Evolutionary conservation across 2,797 vertebrate genomes (phyloP).

Genomic region (Danio kyathit): DNA sequence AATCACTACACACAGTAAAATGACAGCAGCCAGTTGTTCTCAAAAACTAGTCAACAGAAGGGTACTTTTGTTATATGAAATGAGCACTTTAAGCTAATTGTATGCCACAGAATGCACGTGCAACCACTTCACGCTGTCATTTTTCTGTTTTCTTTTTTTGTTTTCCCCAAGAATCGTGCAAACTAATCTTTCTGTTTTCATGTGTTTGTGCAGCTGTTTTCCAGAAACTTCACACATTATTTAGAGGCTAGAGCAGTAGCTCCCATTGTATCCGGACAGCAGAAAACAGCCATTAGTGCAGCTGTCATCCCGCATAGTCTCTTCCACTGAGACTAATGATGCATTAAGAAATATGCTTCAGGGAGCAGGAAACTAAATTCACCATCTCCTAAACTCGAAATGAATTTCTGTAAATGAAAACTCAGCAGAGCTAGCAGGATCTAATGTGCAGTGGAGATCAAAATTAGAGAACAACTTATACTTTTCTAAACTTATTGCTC

Average conservation of each 20-base stretch:
- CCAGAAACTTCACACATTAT: background rate
- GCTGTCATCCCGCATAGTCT: constrained; percentile 53
- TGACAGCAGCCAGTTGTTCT: background rate
- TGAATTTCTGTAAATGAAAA: constrained; percentile 45
- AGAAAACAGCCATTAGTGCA: constrained; percentile 39
- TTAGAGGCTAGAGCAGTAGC: constrained; percentile 28
- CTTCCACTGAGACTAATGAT: constrained; percentile 44
- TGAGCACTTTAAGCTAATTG: background rate
- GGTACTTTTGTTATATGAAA: background rate
- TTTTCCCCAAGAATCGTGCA: background rate
- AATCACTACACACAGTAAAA: no score
- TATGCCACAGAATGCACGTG: background rate
- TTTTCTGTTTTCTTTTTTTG: constrained; percentile 13
- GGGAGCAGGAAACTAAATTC: constrained; percentile 34
- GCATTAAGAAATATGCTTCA: constrained; percentile 34
- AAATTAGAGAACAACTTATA: constrained; percentile 4
- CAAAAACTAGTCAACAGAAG: background rate
- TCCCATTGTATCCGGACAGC: background rate
- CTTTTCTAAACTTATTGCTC: no score
- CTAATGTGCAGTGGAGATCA: background rate
- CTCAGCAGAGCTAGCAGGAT: constrained; percentile 30
- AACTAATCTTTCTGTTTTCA: constrained; percentile 9
- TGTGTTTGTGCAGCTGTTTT: constrained; percentile 14
- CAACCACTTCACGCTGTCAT: constrained; percentile 2
- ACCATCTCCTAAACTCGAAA: constrained; percentile 32